Evolutionary conservation across 2,113 vertebrate species (phyloP).

Genomic region (Gadus macrocephalus): DNA sequence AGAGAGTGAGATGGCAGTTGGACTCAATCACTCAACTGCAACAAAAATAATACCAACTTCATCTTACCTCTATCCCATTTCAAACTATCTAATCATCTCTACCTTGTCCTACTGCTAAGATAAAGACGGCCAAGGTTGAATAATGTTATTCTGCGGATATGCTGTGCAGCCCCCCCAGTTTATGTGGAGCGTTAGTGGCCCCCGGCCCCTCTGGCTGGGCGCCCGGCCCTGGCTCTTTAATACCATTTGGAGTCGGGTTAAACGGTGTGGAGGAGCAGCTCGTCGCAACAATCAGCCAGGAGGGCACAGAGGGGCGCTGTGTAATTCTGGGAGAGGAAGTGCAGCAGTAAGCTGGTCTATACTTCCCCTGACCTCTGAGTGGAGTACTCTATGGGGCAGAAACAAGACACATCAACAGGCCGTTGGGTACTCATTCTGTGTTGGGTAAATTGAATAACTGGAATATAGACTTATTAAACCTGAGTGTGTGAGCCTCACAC

Average conservation of each 20-base stretch:
- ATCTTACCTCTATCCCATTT: no score
- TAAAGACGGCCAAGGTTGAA: conserved; percentile 43
- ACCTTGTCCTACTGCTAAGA: conserved; percentile 11
- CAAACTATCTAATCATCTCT: no score
- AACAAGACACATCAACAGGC: background rate
- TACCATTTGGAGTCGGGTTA: conserved; percentile 51
- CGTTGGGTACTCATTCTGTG: conserved; percentile 2
- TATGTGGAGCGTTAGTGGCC: conserved; percentile 37
- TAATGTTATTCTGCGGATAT: conserved; percentile 29
- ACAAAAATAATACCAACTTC: background rate
- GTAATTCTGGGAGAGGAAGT: conserved; percentile 39
- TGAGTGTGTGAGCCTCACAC: background rate
- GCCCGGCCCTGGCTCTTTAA: conserved; percentile 44
- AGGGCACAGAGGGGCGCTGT: conserved; percentile 23
- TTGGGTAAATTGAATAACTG: conserved; percentile 15
- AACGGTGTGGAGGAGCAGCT: conserved; percentile 45
- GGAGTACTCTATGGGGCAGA: conserved; percentile 11
- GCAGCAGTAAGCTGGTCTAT: conserved; percentile 28
- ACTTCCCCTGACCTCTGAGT: conserved; percentile 32
- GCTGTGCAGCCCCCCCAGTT: conserved; percentile 25
- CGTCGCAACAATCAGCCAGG: conserved; percentile 37
- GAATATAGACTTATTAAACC: background rate
- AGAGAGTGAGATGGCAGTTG: no score
- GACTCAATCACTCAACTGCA: background rate
- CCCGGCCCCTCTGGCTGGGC: conserved; percentile 31